Conservation (phyloP, 2,888 invertebrate genomes). For the Parochlus steinenii region DNA sequence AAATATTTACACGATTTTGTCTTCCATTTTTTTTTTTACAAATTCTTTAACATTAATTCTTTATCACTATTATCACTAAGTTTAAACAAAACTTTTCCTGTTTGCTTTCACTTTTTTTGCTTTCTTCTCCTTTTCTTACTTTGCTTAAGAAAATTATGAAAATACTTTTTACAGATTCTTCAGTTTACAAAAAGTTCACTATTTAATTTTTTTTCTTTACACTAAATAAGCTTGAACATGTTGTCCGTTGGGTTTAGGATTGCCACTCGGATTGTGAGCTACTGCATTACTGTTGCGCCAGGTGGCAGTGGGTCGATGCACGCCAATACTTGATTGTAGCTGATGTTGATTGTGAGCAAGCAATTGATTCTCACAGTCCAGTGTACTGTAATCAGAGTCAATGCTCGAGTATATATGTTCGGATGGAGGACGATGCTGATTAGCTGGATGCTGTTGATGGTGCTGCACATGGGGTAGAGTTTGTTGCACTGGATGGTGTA, state of each 20-base stretch:
- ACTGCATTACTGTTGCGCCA: background rate
- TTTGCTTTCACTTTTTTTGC: too few species aligned
- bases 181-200: too few species aligned
- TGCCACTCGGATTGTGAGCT: constrained; percentile 4
- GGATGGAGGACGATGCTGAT: constrained; percentile 57
- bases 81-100: too few species aligned
- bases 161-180: too few species aligned
- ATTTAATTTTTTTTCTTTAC: constrained; percentile 17
- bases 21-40: too few species aligned
- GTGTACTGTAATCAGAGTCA: constrained; percentile 73
- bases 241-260: constrained; percentile 23
- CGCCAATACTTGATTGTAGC: constrained; percentile 28
- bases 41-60: too few species aligned
- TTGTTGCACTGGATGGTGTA: constrained; percentile 33
- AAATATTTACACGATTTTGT: too few species aligned
- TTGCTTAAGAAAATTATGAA: too few species aligned
- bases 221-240: constrained; percentile 31
- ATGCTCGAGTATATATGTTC: constrained; percentile 84
- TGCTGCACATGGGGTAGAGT: constrained; percentile 26
- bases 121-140: too few species aligned
- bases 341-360: constrained; percentile 18
- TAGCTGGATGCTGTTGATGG: constrained; percentile 33
- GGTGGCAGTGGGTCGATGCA: constrained; percentile 21
- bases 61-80: too few species aligned
- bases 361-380: constrained; percentile 46